Percentiles rank a stretch among this genome's conserved stretches.
phyloP scores from a whole-genome alignment of 1,140 invertebrate species.

The Latrodectus geometricus region DNA sequence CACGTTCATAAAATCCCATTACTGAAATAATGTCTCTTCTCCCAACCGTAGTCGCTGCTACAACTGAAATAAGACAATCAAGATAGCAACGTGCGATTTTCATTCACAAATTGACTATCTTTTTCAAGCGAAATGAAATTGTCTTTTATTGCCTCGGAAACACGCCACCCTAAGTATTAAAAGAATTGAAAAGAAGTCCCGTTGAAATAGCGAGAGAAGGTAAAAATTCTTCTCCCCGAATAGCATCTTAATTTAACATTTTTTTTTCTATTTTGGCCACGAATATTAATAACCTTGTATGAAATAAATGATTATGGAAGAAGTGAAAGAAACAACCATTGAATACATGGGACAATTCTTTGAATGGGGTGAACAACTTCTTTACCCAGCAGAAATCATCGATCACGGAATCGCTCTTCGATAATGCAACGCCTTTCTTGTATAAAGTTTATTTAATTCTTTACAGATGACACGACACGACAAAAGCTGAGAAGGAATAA shows the following conservation, averaged over 20 bases:
- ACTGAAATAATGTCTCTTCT: not conserved
- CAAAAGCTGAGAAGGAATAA: slow-evolving; percentile 27
- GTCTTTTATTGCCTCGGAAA: slow-evolving; percentile 18
- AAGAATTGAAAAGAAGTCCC: slow-evolving; percentile 4
- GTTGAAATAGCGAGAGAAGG: slow-evolving; percentile 15
- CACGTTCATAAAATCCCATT: not conserved
- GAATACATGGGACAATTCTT: slow-evolving; percentile 52
- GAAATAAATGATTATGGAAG: slow-evolving; percentile 56
- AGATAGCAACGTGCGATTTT: slow-evolving; percentile 11
- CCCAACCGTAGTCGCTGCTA: not conserved
- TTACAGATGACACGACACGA: slow-evolving; percentile 47
- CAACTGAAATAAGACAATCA: not conserved
- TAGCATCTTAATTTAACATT: slow-evolving; percentile 18
- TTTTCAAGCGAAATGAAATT: slow-evolving; percentile 26
- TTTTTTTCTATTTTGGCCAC: not conserved
- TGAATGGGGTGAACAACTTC: slow-evolving; percentile 18
- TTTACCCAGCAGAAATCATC: slow-evolving; percentile 33
- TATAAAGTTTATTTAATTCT: slow-evolving; percentile 57
- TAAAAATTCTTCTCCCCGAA: slow-evolving; percentile 10
- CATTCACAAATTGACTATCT: slow-evolving; percentile 17
- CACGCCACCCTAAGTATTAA: not conserved
- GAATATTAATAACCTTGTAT: slow-evolving; percentile 57
- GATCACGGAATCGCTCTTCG: slow-evolving; percentile 34
- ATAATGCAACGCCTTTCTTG: slow-evolving; percentile 53
- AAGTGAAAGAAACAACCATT: slow-evolving; percentile 56